These are phyloP conservation scores for Trematomus bernacchii DNA, from an alignment of 2,797 vertebrate species.

Conservation along the genomic window DNA sequence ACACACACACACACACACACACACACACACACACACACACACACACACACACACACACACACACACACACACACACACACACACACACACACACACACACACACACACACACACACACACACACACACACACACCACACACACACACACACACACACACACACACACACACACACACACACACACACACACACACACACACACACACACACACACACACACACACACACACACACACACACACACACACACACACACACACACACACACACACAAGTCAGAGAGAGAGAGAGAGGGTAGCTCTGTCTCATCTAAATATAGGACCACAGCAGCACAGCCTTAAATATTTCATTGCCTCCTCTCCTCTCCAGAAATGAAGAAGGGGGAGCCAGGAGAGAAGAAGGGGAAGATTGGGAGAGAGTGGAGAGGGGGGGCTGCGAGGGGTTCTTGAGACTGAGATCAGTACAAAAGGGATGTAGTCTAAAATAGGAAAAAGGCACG, in stretches of 20 bases:
- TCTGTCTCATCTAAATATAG: conserved; percentile 82
- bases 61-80: too few relatives aligned
- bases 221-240: too few relatives aligned
- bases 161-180: too few relatives aligned
- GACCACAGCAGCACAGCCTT: conserved; percentile 70
- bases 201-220: too few relatives aligned
- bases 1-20: too few relatives aligned
- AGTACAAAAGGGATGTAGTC: conserved; percentile 58
- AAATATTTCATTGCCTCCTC: conserved; percentile 84
- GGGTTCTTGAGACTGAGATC: conserved; percentile 34
- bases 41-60: too few relatives aligned
- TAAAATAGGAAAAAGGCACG: conserved; percentile 64
- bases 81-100: too few relatives aligned
- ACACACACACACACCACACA: not conserved
- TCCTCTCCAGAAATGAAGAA: conserved; percentile 59
- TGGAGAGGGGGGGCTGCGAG: conserved; percentile 11
- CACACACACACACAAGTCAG: too few relatives aligned
- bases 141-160: too few relatives aligned
- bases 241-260: too few relatives aligned
- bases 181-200: too few relatives aligned
- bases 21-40: too few relatives aligned
- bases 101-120: not conserved
- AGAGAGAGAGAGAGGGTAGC: conserved; percentile 29
- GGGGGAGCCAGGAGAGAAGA: conserved; percentile 27
- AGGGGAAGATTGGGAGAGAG: conserved; percentile 17